phyloP scores from a whole-genome alignment of 2,113 vertebrate species.

The Poecile atricapillus region DNA sequence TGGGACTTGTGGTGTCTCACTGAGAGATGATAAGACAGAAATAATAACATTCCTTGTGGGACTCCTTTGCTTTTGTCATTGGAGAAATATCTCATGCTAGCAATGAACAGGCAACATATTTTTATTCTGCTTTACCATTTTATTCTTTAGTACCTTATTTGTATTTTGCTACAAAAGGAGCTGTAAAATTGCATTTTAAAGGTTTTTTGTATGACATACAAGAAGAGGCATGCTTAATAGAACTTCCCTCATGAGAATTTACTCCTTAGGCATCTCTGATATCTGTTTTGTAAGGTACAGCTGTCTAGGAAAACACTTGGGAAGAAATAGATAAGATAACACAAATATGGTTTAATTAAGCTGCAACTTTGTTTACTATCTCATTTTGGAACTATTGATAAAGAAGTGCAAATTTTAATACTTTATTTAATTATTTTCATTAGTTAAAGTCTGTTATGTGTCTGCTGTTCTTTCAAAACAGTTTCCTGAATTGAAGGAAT shows the following conservation, averaged over 20 bases:
- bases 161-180: not conserved
- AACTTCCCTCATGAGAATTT: not conserved
- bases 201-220: not conserved
- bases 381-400: slow-evolving; percentile 7
- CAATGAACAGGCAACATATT: not conserved
- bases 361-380: slow-evolving; percentile 10
- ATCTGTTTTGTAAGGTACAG: not conserved
- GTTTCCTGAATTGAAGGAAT: not conserved
- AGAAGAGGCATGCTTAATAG: not conserved
- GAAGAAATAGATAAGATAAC: not conserved
- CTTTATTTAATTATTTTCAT: slow-evolving; percentile 17
- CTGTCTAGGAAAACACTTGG: not conserved
- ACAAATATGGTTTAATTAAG: slow-evolving; percentile 2
- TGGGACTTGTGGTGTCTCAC: not conserved
- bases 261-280: not conserved
- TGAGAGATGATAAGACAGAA: not conserved
- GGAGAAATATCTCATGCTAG: not conserved
- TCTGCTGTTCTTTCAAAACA: not conserved
- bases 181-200: not conserved
- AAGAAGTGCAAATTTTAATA: not conserved
- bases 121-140: not conserved
- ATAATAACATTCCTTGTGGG: not conserved
- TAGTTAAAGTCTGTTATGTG: not conserved
- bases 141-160: not conserved
- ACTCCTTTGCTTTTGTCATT: not conserved